A percentile compares a stretch with the other conserved stretches of the same genome.
phyloP scores from a whole-genome alignment of 2,113 vertebrate species.

The Bufo bufo region DNA sequence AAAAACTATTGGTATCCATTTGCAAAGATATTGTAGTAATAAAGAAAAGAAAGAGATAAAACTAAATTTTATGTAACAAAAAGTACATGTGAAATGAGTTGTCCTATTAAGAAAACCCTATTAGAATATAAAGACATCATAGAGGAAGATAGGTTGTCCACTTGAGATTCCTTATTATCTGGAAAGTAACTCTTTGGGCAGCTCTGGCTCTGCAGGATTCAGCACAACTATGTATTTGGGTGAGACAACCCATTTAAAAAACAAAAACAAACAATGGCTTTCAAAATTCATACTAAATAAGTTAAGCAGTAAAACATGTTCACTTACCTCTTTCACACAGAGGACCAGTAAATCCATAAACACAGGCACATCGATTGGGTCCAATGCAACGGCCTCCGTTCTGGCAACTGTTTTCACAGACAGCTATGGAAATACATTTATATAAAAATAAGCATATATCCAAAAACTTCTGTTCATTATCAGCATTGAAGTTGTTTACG shows the following conservation, averaged over 20 bases:
- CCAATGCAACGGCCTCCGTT: slow-evolving; percentile 78
- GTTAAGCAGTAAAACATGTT: background rate
- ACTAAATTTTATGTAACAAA: background rate
- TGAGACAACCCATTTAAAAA: background rate
- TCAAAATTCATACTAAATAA: background rate
- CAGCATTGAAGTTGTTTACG: too few species aligned
- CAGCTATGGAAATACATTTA: slow-evolving; percentile 65
- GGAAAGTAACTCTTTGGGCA: too few species aligned
- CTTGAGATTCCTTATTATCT: too few species aligned
- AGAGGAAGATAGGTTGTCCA: too few species aligned
- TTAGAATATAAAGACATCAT: background rate
- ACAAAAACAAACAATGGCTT: background rate
- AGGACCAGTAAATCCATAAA: slow-evolving; percentile 79
- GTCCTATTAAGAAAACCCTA: background rate
- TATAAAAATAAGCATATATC: background rate
- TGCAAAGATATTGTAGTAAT: background rate
- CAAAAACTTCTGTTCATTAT: background rate
- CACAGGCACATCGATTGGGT: slow-evolving; percentile 75
- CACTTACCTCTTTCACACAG: slow-evolving; percentile 79
- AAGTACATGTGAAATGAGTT: background rate
- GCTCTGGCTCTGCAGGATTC: too few species aligned
- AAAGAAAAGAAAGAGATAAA: background rate
- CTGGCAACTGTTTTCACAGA: slow-evolving; percentile 75
- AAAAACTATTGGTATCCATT: background rate
- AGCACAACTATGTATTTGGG: background rate